Base-by-base conservation (phyloP, 2,888 invertebrate species). In the Drosophila quasianomalipes region DNA sequence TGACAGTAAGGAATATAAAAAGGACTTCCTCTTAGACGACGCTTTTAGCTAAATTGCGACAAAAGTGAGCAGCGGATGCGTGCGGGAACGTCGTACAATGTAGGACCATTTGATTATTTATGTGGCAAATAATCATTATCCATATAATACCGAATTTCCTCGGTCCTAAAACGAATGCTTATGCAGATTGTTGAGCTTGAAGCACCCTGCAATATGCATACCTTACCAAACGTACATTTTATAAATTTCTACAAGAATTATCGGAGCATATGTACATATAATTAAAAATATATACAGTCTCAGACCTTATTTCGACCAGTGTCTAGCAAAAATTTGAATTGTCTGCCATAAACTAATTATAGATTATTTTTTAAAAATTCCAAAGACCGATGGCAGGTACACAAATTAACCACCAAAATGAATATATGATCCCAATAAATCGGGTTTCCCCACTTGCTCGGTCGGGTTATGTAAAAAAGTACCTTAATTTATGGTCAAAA, bases 41-140 rank as follows among this genome's bases (percentile, higher is more conserved):
- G 86, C 86, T 87, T 89, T 87, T 87, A 87, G 90, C 90, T 85
- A 87, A 87, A 87, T 87, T 89, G 90, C 86, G 86, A 88, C 88
- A 89, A 88, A 85, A 85, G 84, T 86, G 87, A 81, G 80, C 82
- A 82, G 61, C 87, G 73, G 79, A 69, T 74, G 73, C 51, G 70
- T 7, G 65, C 19, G 10, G 19, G 28, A 12, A 19, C 22, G 26
- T 9, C 26, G 47, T 26, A 47, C 47, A 47, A 47, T 47, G 47
- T n/a, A n/a, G 47, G 9, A 47, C 22, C 26, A 47, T 47, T 47
- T 47, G 26, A 47, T 47, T 47, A 26, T 26, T 47, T 16, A 26
- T 26, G 9, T 9, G 26, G 4, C 4, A 16, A 26, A 47, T 26
- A 16, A 26, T 26, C 14, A 47, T 44, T 22, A 22, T 22, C 5